Evolutionary conservation across 2,113 vertebrate genomes (phyloP).

Genomic region (Halcyon senegalensis): DNA sequence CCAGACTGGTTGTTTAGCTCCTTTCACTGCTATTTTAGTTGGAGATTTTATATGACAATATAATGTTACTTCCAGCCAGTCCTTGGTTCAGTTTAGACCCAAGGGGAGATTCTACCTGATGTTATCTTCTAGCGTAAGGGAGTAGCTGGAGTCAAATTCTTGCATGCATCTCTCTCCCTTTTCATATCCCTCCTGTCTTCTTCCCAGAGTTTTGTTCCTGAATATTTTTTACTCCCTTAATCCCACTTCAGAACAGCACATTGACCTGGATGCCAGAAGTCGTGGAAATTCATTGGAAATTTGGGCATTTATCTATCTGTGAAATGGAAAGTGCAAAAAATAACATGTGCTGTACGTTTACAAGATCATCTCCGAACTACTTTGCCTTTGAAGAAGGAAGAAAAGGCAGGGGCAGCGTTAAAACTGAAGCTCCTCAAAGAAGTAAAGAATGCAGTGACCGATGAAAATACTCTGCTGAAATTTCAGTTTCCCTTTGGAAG

Average conservation of each 20-base stretch:
- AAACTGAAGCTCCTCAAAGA: background rate
- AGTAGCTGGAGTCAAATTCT: background rate
- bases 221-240: background rate
- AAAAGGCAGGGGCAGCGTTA: background rate
- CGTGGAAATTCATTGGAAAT: background rate
- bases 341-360: accelerated
- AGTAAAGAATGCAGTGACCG: background rate
- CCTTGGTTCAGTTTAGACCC: background rate
- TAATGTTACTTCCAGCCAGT: background rate
- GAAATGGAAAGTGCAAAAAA: background rate
- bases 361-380: background rate
- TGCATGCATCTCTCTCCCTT: background rate
- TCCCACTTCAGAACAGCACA: background rate
- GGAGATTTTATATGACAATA: background rate
- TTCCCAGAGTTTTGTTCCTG: background rate
- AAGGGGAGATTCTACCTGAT: background rate
- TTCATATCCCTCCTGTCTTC: background rate
- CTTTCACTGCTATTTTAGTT: background rate
- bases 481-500: background rate
- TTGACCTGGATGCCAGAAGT: background rate
- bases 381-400: background rate
- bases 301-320: background rate
- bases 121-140: background rate
- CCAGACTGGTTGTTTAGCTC: background rate
- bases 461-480: too few relatives aligned